Evolutionary conservation across 2,113 vertebrate genomes (phyloP).

Genomic region (Seriola rivoliana): DNA sequence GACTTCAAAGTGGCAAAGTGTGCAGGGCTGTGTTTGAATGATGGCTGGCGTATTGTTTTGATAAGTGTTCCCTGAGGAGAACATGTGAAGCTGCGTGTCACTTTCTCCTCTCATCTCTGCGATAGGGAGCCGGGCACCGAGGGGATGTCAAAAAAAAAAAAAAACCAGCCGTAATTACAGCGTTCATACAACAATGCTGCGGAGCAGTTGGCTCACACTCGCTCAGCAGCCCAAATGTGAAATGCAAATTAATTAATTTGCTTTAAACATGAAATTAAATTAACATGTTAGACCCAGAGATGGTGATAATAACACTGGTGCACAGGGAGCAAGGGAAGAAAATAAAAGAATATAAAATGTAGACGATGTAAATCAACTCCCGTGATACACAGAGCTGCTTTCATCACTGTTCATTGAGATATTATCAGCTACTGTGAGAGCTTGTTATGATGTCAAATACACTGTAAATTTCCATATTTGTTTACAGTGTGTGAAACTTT

Average conservation of each 20-base stretch:
- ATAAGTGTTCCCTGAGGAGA: conserved; percentile 79
- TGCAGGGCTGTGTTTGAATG: conserved; percentile 70
- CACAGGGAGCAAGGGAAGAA: conserved; percentile 24
- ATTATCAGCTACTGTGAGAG: conserved; percentile 10
- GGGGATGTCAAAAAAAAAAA: conserved; percentile 43
- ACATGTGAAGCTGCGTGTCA: conserved; percentile 66
- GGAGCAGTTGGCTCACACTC: conserved; percentile 1
- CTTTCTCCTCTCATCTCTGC: conserved; percentile 65
- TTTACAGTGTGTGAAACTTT: conserved; percentile 28
- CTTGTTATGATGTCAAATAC: conserved; percentile 31
- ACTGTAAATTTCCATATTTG: conserved; percentile 39
- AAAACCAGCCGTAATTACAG: conserved; percentile 54
- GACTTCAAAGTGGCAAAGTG: conserved; percentile 73
- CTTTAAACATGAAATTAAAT: conserved; percentile 61
- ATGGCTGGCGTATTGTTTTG: conserved; percentile 78
- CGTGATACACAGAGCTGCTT: conserved; percentile 28
- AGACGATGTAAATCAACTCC: conserved; percentile 54
- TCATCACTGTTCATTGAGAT: conserved; percentile 27
- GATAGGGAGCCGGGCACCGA: conserved; percentile 37
- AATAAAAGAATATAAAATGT: conserved; percentile 43
- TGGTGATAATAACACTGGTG: conserved; percentile 38
- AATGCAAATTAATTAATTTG: conserved; percentile 58
- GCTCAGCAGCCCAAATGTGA: background rate
- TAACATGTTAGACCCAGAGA: conserved; percentile 55
- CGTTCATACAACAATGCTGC: conserved; percentile 24